A percentile compares a stretch with the other conserved stretches of the same genome.
phyloP scores from a whole-genome alignment of 2,888 invertebrate genomes.

The Bombyx huttoni region DNA sequence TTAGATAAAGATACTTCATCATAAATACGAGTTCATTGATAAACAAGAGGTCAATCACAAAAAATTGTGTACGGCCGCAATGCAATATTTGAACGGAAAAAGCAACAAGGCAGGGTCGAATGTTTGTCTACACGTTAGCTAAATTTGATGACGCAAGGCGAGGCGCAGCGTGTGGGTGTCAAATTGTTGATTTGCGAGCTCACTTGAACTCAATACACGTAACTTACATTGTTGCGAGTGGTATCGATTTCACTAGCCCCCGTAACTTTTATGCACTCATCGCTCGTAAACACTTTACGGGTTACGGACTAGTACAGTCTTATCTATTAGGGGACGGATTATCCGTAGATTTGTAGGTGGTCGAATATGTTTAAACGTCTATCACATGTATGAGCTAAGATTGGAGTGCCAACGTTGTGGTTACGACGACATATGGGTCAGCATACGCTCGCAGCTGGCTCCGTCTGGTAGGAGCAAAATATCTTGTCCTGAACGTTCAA shows the following conservation, averaged over 20 bases:
- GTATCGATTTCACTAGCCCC: conserved; percentile 21
- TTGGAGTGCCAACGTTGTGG: too few relatives aligned
- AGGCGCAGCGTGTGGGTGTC: conserved; percentile 50
- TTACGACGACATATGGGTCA: too few relatives aligned
- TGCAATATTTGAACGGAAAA: conserved; percentile 57
- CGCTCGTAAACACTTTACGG: conserved; percentile 4
- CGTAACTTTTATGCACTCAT: conserved; percentile 4
- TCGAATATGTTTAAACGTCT: neutral
- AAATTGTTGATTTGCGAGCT: conserved; percentile 56
- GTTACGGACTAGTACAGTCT: conserved; percentile 1
- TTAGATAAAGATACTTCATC: neutral
- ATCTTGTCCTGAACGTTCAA: too few relatives aligned
- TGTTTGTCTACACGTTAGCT: conserved; percentile 67
- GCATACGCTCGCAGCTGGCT: too few relatives aligned
- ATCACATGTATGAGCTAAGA: too few relatives aligned
- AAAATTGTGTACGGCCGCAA: conserved; percentile 15
- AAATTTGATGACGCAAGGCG: conserved; percentile 69
- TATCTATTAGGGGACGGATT: neutral
- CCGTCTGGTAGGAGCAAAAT: too few relatives aligned
- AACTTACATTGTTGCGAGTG: conserved; percentile 26
- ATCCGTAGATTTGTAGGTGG: neutral
- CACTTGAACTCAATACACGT: conserved; percentile 33
- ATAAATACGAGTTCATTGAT: neutral
- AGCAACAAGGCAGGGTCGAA: conserved; percentile 54
- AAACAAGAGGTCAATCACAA: neutral